phyloP scores from a whole-genome alignment of 2,113 vertebrate species.

The Cyprinodon tularosa region DNA sequence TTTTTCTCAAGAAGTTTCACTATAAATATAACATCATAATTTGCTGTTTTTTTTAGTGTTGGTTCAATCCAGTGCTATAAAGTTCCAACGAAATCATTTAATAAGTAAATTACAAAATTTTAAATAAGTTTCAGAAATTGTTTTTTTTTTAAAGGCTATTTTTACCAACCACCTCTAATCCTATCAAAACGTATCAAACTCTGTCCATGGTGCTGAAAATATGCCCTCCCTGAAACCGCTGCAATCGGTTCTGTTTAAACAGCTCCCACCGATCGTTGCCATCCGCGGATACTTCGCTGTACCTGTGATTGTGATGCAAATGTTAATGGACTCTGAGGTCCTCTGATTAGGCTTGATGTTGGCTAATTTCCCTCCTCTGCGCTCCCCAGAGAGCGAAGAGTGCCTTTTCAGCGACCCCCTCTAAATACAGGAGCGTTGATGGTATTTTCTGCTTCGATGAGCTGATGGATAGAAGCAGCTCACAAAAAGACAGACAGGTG shows the following conservation, averaged over 20 bases:
- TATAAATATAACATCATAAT: too few species aligned
- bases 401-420: constrained; percentile 79
- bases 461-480: constrained; percentile 67
- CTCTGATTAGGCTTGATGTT: constrained; percentile 72
- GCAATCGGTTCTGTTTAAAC: not conserved
- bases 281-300: constrained; percentile 36
- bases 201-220: constrained; percentile 58
- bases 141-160: too few species aligned
- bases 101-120: not conserved
- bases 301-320: constrained; percentile 84
- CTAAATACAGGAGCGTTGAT: constrained; percentile 85
- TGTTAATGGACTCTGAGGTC: constrained; percentile 79
- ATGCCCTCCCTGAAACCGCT: not conserved
- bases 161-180: not conserved
- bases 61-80: not conserved
- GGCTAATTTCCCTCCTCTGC: constrained; percentile 72
- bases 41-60: too few species aligned
- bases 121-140: not conserved
- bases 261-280: not conserved
- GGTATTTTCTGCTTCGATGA: constrained; percentile 87
- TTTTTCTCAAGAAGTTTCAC: not conserved
- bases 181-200: not conserved
- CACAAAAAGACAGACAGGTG: constrained; percentile 28
- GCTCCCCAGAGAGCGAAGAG: constrained; percentile 72
- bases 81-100: not conserved